Evolutionary conservation across 2,888 invertebrate species (phyloP), one percentile per base, ranked within the genome.

Genomic region (Encarsia formosa): DNA sequence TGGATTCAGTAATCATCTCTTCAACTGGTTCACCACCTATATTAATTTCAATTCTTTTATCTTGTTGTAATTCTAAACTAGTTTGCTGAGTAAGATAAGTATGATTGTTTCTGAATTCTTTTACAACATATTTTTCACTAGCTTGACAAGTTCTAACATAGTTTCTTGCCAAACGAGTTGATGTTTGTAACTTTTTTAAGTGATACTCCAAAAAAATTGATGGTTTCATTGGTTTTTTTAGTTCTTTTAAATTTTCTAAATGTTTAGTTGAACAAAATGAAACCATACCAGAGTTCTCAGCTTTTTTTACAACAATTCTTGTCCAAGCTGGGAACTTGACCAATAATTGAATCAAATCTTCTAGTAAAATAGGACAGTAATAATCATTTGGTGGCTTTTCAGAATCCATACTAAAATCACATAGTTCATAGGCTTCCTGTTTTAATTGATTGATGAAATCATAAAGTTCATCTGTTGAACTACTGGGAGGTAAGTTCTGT

Each of bases 301-400:
- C 23, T 32, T 56, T 43, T 13, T 43, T 52, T n/a, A 29, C 9
- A 37, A 56, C 35, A 5, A 56, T 20, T 41, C 52, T 45, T 18
- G 56, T 56, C 56, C 56, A 56, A 3, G 56, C 42, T 18, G 56
- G 56, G 45, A 56, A 56, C 18, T 56, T 52, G 16, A 37, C 22
- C 4, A 56, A n/a, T 29, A 56, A 11, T 19, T 52, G 44, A 13
- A 52, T 52, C 13, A 52, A 49, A 49, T 56, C 46, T 23, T 56
- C 52, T 18, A 50, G 29, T 5, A 49, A 13, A 8, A 47, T 35
- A n/a, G 56, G 56, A 31, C 56, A 56, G 9, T 56, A 52, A 40
- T 49, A 56, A 20, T 38, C 41, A 49, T 56, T 56, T 16, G 46
- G 19, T 5, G 6, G 8, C 15, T 52, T 49, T 15, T 52, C 52